A percentile compares a stretch with the other conserved stretches of the same genome.
phyloP scores from a whole-genome alignment of 2,888 invertebrate genomes.

The Acleris holmiana region DNA sequence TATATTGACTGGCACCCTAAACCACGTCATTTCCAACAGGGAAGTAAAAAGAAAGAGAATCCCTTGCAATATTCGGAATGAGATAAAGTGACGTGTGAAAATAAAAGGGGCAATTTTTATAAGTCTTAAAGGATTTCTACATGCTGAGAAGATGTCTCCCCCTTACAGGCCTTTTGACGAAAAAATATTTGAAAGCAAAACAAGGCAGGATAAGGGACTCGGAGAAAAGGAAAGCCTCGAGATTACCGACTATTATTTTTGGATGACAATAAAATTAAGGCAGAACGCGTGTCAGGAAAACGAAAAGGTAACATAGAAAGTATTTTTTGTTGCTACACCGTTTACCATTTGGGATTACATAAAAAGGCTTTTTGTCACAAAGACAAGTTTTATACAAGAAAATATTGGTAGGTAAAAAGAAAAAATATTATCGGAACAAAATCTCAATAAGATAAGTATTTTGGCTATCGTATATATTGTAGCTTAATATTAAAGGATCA shows the following conservation, averaged over 20 bases:
- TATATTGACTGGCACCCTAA: background rate
- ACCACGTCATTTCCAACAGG: conserved; percentile 2
- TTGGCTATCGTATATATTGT: background rate
- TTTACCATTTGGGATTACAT: conserved; percentile 16
- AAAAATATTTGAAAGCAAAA: conserved; percentile 32
- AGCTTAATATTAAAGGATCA: background rate
- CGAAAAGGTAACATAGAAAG: conserved; percentile 43
- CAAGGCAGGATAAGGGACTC: conserved; percentile 34
- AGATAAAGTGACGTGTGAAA: conserved; percentile 41
- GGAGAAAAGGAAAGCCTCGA: conserved; percentile 45
- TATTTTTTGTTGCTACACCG: conserved; percentile 38
- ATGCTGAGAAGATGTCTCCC: conserved; percentile 34
- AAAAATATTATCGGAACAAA: background rate
- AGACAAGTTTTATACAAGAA: conserved; percentile 1
- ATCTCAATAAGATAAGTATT: conserved; percentile 7
- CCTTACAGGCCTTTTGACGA: conserved; percentile 29
- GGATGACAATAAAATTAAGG: conserved; percentile 50
- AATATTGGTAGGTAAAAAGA: background rate
- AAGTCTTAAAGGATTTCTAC: conserved; percentile 53
- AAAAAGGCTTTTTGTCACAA: background rate
- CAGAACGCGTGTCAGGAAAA: conserved; percentile 41
- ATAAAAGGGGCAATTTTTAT: conserved; percentile 51
- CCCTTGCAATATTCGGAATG: conserved; percentile 41
- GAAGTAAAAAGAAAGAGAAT: conserved; percentile 24
- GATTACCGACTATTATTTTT: conserved; percentile 53